These are phyloP conservation scores for Crepidodera aurea DNA, from an alignment of 2,888 invertebrate species.

Conservation along the genomic window DNA sequence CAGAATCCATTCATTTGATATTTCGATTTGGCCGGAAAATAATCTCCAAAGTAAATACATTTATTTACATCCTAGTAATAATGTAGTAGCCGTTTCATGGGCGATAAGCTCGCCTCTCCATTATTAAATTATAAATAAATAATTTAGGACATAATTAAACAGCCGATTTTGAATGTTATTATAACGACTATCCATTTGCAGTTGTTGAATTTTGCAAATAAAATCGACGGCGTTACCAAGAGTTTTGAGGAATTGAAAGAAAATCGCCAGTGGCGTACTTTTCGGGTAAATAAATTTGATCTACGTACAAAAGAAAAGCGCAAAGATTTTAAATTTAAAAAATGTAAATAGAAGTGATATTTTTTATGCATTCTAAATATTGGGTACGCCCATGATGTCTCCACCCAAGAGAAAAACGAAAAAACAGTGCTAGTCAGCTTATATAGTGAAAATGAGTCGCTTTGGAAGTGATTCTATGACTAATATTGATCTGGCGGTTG, in stretches of 20 bases:
- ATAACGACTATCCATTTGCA: slow-evolving; percentile 37
- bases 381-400: too few relatives aligned
- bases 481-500: too few relatives aligned
- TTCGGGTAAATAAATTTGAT: not conserved
- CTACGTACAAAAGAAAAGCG: too few relatives aligned
- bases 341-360: too few relatives aligned
- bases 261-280: not conserved
- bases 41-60: slow-evolving; percentile 23
- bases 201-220: slow-evolving; percentile 42
- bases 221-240: not conserved
- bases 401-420: too few relatives aligned
- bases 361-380: too few relatives aligned
- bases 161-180: slow-evolving; percentile 34
- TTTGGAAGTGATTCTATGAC: too few relatives aligned
- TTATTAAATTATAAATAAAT: slow-evolving; percentile 38
- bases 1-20: slow-evolving; percentile 20
- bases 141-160: slow-evolving; percentile 36
- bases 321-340: too few relatives aligned
- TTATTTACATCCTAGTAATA: slow-evolving; percentile 25
- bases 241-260: not conserved
- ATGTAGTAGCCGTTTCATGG: slow-evolving; percentile 26
- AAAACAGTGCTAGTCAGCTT: too few relatives aligned
- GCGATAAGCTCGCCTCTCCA: slow-evolving; percentile 25
- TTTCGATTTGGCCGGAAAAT: slow-evolving; percentile 22
- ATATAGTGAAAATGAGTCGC: too few relatives aligned